phyloP scores from a whole-genome alignment of 1,140 invertebrate genomes.

The Drosophila kanapiae region DNA sequence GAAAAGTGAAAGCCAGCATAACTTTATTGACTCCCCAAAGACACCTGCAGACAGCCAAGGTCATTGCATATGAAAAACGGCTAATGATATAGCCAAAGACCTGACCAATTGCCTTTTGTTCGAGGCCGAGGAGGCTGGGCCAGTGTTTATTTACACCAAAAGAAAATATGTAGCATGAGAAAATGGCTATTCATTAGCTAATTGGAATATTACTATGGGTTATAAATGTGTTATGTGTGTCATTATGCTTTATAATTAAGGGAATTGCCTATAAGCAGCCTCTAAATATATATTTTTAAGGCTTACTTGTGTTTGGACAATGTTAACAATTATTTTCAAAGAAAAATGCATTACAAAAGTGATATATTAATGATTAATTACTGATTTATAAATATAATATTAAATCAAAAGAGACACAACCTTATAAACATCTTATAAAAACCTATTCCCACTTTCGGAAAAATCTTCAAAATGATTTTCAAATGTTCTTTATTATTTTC shows the following conservation, averaged over 20 bases:
- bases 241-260: neutral
- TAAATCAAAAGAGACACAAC: too few relatives aligned
- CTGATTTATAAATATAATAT: too few relatives aligned
- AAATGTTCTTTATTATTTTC: neutral
- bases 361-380: too few relatives aligned
- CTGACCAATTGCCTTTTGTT: constrained; percentile 45
- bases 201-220: neutral
- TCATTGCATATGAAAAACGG: constrained; percentile 53
- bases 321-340: neutral
- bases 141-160: constrained; percentile 1
- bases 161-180: neutral
- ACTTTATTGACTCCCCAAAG: constrained; percentile 55
- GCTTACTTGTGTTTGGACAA: neutral
- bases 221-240: neutral
- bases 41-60: constrained; percentile 66
- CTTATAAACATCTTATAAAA: too few relatives aligned
- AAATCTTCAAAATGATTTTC: neutral
- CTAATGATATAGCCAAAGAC: constrained; percentile 49
- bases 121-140: constrained; percentile 35
- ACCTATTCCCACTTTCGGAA: too few relatives aligned
- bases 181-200: neutral
- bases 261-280: neutral
- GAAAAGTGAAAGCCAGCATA: constrained; percentile 70
- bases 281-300: neutral
- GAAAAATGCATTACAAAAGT: too few relatives aligned